These are phyloP conservation scores for Hippocampus kuda DNA, from an alignment of 2,797 vertebrate species.

Conservation along the genomic window DNA sequence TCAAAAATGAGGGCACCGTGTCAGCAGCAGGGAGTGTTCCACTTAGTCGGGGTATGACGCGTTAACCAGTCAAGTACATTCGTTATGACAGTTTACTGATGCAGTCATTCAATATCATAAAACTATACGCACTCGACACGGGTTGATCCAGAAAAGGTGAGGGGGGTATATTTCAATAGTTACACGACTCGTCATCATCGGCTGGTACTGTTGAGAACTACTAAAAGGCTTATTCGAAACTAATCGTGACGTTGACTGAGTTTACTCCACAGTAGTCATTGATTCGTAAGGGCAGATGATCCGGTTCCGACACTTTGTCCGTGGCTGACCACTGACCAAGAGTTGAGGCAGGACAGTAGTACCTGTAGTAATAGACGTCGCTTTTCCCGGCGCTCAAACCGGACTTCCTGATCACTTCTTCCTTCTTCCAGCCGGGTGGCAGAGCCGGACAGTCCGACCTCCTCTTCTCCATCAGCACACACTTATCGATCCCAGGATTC, in stretches of 20 bases:
- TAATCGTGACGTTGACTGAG: background rate
- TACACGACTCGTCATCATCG: background rate
- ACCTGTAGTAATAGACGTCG: conserved; percentile 64
- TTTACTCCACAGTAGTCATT: background rate
- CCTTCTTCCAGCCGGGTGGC: conserved; percentile 92
- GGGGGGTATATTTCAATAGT: background rate
- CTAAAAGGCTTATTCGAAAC: background rate
- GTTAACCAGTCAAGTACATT: background rate
- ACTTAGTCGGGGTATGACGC: background rate
- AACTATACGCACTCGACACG: background rate
- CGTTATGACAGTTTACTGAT: background rate
- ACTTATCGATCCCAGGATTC: conserved; percentile 2
- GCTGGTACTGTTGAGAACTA: background rate
- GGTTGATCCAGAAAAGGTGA: background rate
- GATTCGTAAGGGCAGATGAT: background rate
- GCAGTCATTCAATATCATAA: background rate
- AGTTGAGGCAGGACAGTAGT: conserved; percentile 1
- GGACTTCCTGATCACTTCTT: conserved; percentile 96
- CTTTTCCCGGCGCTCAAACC: conserved; percentile 79
- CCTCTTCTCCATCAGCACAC: conserved; percentile 75
- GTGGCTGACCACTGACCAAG: conserved; percentile 9
- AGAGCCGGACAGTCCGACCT: conserved; percentile 83
- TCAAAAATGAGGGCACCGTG: background rate
- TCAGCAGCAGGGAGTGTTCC: background rate
- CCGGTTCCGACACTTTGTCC: background rate